Conservation (phyloP, 1,140 invertebrate species). For the Epicauta chinensis region DNA sequence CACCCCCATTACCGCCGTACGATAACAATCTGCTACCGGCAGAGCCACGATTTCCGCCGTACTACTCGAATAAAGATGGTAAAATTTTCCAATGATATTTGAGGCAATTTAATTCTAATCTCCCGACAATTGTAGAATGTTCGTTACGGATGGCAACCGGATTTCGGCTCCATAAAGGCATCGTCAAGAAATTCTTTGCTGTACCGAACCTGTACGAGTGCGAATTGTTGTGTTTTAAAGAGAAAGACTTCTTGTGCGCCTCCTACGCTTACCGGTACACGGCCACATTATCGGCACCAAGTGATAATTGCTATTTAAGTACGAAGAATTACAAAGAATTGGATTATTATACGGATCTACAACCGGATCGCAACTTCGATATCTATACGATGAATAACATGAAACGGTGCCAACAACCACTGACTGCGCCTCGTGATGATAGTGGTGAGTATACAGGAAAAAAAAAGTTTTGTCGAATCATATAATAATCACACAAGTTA, state of each 20-base stretch:
- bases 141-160: constrained; percentile 65
- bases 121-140: constrained; percentile 67
- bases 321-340: constrained; percentile 57
- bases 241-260: constrained; percentile 61
- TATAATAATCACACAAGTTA: too few species aligned
- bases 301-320: constrained; percentile 71
- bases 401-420: constrained; percentile 29
- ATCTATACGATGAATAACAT: constrained; percentile 63
- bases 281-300: constrained; percentile 21
- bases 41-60: constrained; percentile 18
- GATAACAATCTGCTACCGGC: constrained; percentile 27
- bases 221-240: constrained; percentile 63
- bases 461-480: too few species aligned
- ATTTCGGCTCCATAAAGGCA: constrained; percentile 59
- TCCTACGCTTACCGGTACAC: constrained; percentile 67
- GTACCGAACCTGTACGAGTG: constrained; percentile 65
- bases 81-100: background rate
- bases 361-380: constrained; percentile 70
- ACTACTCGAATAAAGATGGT: constrained; percentile 25
- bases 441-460: constrained; percentile 44
- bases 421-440: constrained; percentile 24
- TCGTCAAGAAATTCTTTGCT: constrained; percentile 56
- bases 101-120: constrained; percentile 11
- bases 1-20: background rate
- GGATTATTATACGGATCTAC: constrained; percentile 64